phyloP scores from a whole-genome alignment of 2,797 vertebrate species.

The Sus cebifrons region DNA sequence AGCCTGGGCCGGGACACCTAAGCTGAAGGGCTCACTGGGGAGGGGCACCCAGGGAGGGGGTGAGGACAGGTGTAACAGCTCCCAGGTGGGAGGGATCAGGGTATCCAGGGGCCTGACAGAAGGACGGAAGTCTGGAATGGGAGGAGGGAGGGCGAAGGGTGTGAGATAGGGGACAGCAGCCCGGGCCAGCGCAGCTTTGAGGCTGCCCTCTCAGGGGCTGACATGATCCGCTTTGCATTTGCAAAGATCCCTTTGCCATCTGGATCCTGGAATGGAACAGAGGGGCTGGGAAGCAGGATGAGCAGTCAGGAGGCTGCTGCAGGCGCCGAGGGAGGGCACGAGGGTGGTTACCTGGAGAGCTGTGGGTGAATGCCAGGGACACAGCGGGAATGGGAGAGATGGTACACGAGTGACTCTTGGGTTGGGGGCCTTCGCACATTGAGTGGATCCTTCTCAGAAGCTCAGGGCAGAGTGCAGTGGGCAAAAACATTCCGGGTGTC shows the following conservation, averaged over 20 bases:
- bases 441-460: not conserved
- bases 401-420: not conserved
- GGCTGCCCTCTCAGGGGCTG: not conserved
- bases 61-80: not conserved
- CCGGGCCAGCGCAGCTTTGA: not conserved
- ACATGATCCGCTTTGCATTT: not conserved
- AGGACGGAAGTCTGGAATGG: not conserved
- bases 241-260: conserved; percentile 34
- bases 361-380: not conserved
- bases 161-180: not conserved
- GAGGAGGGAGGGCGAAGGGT: not conserved
- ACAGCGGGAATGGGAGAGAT: not conserved
- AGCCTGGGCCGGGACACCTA: not conserved
- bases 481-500: not conserved
- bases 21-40: not conserved
- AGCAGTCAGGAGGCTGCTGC: not conserved
- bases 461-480: not conserved
- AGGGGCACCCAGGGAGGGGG: not conserved
- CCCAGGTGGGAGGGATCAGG: not conserved
- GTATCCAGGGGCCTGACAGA: not conserved
- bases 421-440: not conserved
- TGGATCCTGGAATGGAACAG: not conserved
- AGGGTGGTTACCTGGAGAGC: not conserved
- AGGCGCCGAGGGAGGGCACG: not conserved
- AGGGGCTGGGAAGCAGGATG: not conserved